Percentiles rank a stretch among this genome's conserved stretches.
Evolutionary conservation across 2,888 invertebrate species (phyloP).

Genomic region (Danaus chrysippus): DNA sequence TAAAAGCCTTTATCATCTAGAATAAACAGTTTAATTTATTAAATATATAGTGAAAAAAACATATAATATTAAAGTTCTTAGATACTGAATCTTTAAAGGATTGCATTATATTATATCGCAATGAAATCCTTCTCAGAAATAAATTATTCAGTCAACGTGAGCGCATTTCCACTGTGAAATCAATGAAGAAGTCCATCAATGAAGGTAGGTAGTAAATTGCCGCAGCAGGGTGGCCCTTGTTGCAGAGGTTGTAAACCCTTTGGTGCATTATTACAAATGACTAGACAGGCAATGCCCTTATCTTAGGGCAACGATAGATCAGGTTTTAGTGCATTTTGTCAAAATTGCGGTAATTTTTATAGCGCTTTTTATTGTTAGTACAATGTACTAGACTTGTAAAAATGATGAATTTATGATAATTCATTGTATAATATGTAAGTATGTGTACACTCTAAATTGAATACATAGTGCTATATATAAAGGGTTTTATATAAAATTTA

Average conservation of each 20-base stretch:
- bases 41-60: too few species aligned
- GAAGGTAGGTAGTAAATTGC: not conserved
- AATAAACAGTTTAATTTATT: too few species aligned
- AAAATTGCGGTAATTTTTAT: too few species aligned
- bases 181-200: not conserved
- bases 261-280: conserved; percentile 20
- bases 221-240: not conserved
- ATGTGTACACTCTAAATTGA: too few species aligned
- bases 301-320: conserved; percentile 6
- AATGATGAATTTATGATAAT: too few species aligned
- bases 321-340: not conserved
- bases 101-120: not conserved
- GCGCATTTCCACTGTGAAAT: not conserved
- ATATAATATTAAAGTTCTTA: too few species aligned
- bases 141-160: not conserved
- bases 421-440: too few species aligned
- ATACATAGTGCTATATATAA: too few species aligned
- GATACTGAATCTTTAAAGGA: not conserved
- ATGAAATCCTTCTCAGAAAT: conserved; percentile 1
- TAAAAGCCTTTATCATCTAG: too few species aligned
- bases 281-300: conserved; percentile 43
- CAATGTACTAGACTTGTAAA: too few species aligned
- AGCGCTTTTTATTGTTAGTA: too few species aligned
- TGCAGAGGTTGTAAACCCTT: conserved; percentile 9
- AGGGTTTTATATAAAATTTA: too few species aligned